phyloP scores from a whole-genome alignment of 2,797 vertebrate species.

The Sylvia borin region DNA sequence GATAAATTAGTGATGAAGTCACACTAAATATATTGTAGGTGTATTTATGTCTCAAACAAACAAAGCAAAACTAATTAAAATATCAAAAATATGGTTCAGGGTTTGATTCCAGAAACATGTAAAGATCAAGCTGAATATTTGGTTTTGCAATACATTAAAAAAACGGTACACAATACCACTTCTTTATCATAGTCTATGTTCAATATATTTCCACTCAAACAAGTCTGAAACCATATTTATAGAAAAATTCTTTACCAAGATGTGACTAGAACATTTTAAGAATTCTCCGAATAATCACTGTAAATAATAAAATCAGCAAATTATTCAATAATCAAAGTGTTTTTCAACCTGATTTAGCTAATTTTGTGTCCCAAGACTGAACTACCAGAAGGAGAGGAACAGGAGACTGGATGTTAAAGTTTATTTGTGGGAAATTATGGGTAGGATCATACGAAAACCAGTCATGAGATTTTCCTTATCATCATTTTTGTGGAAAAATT shows the following conservation, averaged over 20 bases:
- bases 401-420: not conserved
- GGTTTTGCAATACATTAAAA: not conserved
- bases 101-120: not conserved
- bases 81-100: not conserved
- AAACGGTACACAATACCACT: not conserved
- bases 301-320: not conserved
- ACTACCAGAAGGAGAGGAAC: not conserved
- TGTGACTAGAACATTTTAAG: not conserved
- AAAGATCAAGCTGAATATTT: not conserved
- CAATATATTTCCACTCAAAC: not conserved
- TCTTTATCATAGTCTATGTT: not conserved
- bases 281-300: not conserved
- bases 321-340: not conserved
- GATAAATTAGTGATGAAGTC: constrained; percentile 20
- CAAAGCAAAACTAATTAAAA: not conserved
- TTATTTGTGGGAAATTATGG: not conserved
- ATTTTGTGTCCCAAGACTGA: not conserved
- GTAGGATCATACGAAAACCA: not conserved
- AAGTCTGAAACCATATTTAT: not conserved
- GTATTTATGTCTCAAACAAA: not conserved
- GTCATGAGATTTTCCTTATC: not conserved
- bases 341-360: not conserved
- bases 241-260: not conserved
- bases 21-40: not conserved
- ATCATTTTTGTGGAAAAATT: not conserved